Evolutionary conservation across 2,888 invertebrate species (phyloP), one percentile per base, ranked within the genome.

Genomic region (Meta bourneti): DNA sequence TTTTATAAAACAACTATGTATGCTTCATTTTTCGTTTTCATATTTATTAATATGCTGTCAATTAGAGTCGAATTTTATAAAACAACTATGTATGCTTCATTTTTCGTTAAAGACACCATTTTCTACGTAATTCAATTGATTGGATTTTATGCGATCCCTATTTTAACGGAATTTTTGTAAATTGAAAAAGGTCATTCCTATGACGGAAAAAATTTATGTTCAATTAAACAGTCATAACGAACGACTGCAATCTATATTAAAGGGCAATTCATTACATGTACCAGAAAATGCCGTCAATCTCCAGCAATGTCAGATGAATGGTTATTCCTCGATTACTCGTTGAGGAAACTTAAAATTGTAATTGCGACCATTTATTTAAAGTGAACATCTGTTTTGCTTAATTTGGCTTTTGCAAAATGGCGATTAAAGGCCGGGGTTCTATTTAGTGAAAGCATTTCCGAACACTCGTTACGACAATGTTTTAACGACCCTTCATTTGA

Each of bases 401-500:
- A 88, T 88, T 81, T 74, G 54, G 74, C 81, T 81, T 61, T 80
- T 61, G 81, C 69, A 88, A 88, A 81, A 69, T 74, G 49, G 51
- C 81, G 88, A 88, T 88, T 88, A 88, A 88, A 88, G 19, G 19
- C 74, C 13, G 20, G 52, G 49, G 54, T 20, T 88, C 61, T 52
- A 81, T 81, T 81, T 69, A 88, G 81, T 88, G 61, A 88, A 69
- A 81, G 80, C 88, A 20, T 88, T 49, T 70, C 70, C 54, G 48
- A 74, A 81, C 74, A 81, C 52, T 88, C 84, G 75, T 84, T 84
- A 84, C 19, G 19, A 8, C 52, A 34, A 84, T 75, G 74, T 81
- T 88, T 81, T 81, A 88, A 88, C 72, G 80, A 81, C 81, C 69
- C 74, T 80, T 77, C 88, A 88, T 88, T 88, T 80, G 51, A 75